A percentile compares a stretch with the other conserved stretches of the same genome.
Evolutionary conservation across 1,140 invertebrate genomes (phyloP).

Genomic region (Oedothorax gibbosus): DNA sequence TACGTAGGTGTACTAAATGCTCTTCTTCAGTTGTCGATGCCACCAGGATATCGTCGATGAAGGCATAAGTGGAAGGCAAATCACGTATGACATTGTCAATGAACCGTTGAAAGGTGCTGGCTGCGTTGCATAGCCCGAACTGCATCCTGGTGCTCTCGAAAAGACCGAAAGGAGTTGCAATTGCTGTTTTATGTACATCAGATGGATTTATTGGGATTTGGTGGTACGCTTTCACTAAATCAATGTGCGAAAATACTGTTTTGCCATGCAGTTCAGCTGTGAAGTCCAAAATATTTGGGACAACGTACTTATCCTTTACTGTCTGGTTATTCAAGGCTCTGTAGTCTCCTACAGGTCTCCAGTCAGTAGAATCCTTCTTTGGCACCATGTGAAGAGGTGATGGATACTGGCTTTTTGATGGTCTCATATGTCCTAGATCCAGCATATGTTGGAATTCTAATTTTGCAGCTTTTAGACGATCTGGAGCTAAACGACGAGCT

Average conservation of each 20-base stretch:
- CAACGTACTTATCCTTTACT: conserved; percentile 63
- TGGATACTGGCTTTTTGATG: conserved; percentile 52
- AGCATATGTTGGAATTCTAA: conserved; percentile 48
- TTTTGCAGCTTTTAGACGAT: conserved; percentile 49
- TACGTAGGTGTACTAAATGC: too few species aligned
- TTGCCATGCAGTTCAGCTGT: conserved; percentile 26
- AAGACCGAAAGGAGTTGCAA: conserved; percentile 55
- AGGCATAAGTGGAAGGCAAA: too few species aligned
- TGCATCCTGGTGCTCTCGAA: conserved; percentile 35
- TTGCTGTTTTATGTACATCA: conserved; percentile 62
- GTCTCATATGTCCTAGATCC: conserved; percentile 49
- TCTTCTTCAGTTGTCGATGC: too few species aligned
- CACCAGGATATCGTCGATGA: too few species aligned
- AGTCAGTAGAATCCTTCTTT: conserved; percentile 62
- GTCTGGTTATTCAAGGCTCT: conserved; percentile 64
- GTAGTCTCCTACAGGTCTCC: conserved; percentile 64
- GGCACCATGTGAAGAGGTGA: conserved; percentile 64
- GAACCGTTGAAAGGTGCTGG: too few species aligned
- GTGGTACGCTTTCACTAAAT: conserved; percentile 45
- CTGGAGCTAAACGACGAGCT: conserved; percentile 51
- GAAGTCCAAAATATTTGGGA: conserved; percentile 64
- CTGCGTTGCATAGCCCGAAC: too few species aligned
- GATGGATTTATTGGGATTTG: too few species aligned
- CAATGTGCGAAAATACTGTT: conserved; percentile 60
- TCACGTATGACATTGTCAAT: too few species aligned